A percentile compares a stretch with the other conserved stretches of the same genome.
phyloP scores from a whole-genome alignment of 2,797 vertebrate genomes.

The Sebastes baramenuke region DNA sequence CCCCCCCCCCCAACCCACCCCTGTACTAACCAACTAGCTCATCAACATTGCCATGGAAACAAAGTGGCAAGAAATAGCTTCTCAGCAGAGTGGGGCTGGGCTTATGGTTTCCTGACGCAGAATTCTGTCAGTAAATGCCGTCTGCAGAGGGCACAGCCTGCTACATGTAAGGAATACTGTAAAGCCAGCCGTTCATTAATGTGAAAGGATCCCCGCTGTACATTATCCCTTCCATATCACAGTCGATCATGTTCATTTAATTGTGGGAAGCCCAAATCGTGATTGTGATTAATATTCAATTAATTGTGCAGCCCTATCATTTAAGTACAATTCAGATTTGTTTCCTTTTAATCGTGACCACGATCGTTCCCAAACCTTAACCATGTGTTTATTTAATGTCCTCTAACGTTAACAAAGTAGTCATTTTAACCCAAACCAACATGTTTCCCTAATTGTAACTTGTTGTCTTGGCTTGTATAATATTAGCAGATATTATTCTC shows the following conservation, averaged over 20 bases:
- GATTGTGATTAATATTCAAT: too few relatives aligned
- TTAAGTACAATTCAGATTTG: background rate
- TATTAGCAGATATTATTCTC: background rate
- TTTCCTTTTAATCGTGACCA: background rate
- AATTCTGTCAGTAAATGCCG: background rate
- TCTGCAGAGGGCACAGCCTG: background rate
- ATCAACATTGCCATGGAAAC: constrained; percentile 70
- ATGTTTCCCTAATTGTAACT: background rate
- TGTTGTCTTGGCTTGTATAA: background rate
- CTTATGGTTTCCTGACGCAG: constrained; percentile 24
- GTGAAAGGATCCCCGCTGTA: too few relatives aligned
- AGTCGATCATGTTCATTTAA: too few relatives aligned
- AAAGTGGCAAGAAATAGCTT: constrained; percentile 61
- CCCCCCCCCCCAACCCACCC: background rate
- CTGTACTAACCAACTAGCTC: constrained; percentile 30
- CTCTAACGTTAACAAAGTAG: background rate
- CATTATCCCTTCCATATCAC: too few relatives aligned
- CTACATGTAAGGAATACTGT: background rate
- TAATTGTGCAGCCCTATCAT: background rate
- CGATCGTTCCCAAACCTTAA: background rate
- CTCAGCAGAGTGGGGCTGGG: constrained; percentile 9
- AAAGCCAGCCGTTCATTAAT: too few relatives aligned
- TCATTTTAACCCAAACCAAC: background rate
- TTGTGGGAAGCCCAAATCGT: too few relatives aligned
- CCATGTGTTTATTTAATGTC: background rate